Evolutionary conservation across 2,888 invertebrate genomes (phyloP), one percentile per base, ranked within the genome.

Genomic region (Ptilodon capucinus): DNA sequence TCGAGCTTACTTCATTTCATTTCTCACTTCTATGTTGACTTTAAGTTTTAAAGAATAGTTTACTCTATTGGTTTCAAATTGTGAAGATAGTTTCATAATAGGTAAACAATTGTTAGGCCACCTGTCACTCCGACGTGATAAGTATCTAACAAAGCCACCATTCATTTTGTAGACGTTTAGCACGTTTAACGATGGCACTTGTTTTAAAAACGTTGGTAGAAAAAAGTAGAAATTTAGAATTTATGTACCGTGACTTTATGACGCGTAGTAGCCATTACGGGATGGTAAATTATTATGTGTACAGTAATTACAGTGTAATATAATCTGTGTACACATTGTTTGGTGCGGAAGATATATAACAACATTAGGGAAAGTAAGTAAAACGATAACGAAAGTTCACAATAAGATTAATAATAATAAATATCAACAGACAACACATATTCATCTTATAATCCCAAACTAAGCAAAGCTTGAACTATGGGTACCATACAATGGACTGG

Each of bases 101-200:
- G 8, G 47, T 42, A 47, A 64, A 63, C 54, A 67, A 61, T 54
- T 65, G 51, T 44, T 45, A 44, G 42, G 19, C 18, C 48, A 49
- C 40, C 50, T 49, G 51, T 46, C 48, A 38, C 25, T 49, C 28
- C 4, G 38, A 49, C 38, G 36, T 52, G 68, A 53, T 52, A 57
- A 60, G 41, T 60, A 38, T 19, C 30, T 49, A 30, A 66, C 59
- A 62, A 49, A 51, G 45, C 9, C 44, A 35, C 28, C 23, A 35
- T 46, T 49, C 52, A 48, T 57, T 56, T 53, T 55, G 57, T 42
- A 55, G 54, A 51, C 61, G 68, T 65, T 76, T 72, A 73, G 60
- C 62, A 56, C 59, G 58, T 58, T 78, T 76, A 74, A 54, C 49
- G 42, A 40, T 42, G 35, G 48, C 18, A 41, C 42, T 44, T 49